phyloP scores from a whole-genome alignment of 2,888 invertebrate genomes.

The Latrodectus elegans region DNA sequence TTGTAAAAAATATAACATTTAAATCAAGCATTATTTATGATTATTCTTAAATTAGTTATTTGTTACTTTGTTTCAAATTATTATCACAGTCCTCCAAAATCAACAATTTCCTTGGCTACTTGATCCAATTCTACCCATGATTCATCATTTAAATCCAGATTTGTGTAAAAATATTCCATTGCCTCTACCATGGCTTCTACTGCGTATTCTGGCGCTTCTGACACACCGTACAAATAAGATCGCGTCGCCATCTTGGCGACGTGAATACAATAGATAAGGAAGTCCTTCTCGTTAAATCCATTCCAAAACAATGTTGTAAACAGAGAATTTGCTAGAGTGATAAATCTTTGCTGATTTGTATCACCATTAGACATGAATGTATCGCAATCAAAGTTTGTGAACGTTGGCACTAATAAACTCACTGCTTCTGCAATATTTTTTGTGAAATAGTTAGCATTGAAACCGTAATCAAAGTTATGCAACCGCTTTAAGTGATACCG shows the following conservation, averaged over 20 bases:
- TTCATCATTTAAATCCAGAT: conserved; percentile 40
- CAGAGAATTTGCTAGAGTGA: conserved; percentile 16
- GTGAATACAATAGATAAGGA: conserved; percentile 18
- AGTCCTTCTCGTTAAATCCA: conserved; percentile 20
- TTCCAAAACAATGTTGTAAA: conserved; percentile 10
- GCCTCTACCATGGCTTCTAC: conserved; percentile 23
- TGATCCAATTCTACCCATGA: conserved; percentile 28
- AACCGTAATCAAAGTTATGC: not conserved
- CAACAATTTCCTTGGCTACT: not conserved
- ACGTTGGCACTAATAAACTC: conserved; percentile 15
- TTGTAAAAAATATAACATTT: no score
- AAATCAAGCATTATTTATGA: no score
- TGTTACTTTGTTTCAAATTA: no score
- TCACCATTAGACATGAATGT: conserved; percentile 22
- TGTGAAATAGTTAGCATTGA: conserved; percentile 15
- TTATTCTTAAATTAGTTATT: no score
- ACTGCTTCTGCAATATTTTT: conserved; percentile 6
- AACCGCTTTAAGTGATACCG: not conserved
- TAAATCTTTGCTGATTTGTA: conserved; percentile 22
- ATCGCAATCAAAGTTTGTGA: conserved; percentile 24
- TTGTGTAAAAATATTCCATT: conserved; percentile 44
- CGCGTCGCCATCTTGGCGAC: conserved; percentile 34
- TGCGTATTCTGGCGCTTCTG: conserved; percentile 14
- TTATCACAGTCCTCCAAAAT: no score
- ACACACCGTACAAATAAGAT: conserved; percentile 2